Base-by-base conservation (phyloP, 1,140 invertebrate species). In the Homarus americanus region DNA sequence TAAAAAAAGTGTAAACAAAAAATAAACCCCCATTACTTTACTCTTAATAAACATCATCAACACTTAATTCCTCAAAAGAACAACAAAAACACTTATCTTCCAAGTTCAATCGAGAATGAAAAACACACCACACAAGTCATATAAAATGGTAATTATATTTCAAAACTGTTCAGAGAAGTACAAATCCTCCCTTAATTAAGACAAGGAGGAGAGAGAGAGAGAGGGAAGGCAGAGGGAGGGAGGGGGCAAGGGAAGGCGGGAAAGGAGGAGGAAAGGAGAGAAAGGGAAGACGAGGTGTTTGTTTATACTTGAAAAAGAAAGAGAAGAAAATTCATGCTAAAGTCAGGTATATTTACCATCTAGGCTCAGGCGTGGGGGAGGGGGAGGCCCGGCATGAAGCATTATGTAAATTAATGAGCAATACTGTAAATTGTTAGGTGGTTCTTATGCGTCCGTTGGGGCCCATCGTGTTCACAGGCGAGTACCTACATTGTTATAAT, bases 331-430 rank as follows among this genome's bases (percentile, higher is more conserved):
- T n/a, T 7, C 32, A 66, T 66, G n/a, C n/a, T 3, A 32, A 82
- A 82, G 79, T 41, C 69, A 12, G 20, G 40, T 49, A 34, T 85
- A 72, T 85, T 85, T 85, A 73, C 69, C 10, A n/a, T 85, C 66
- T 34, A 73, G 66, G 63, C 83, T 32, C n/a, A 75, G 32, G 69
- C 69, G 83, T 40, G n/a, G 17, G 32, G 20, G 15, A 20, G 17
- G 73, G 73, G 4, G 38, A 15, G 78, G 82, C 38, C 69, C 83
- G 83, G 83, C 69, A 88, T 79, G 86, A 88, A 88, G 86, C 86
- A 88, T 88, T 88, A 88, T 88, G 86, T 88, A 88, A 87, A 87
- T 79, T 87, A 87, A 88, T 88, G 86, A 88, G 86, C 86, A 88
- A 88, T 88, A 88, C 86, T 88, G 86, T 41, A 88, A 88, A 88